phyloP scores from a whole-genome alignment of 2,888 invertebrate species.

The Tribolium freemani region DNA sequence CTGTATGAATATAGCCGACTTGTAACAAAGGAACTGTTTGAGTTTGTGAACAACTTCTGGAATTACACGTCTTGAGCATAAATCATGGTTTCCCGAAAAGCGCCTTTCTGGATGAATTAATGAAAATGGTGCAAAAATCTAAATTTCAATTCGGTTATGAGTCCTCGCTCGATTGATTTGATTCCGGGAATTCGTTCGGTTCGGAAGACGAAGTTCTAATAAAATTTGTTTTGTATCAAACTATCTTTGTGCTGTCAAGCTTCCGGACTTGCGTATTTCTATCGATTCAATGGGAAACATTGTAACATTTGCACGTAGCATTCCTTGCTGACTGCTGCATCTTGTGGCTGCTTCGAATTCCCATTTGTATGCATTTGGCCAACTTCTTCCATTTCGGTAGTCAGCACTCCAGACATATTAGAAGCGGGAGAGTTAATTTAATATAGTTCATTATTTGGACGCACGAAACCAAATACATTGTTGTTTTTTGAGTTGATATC shows the following conservation, averaged over 20 bases:
- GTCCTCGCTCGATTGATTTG: not conserved
- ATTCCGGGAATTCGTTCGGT: not conserved
- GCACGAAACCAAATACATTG: too few species aligned
- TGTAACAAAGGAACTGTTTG: slow-evolving; percentile 29
- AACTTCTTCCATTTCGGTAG: not conserved
- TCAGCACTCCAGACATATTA: not conserved
- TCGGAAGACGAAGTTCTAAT: slow-evolving; percentile 6
- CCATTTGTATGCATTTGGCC: not conserved
- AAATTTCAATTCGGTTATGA: not conserved
- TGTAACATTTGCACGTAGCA: slow-evolving; percentile 15
- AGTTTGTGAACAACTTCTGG: slow-evolving; percentile 22
- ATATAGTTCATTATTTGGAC: too few species aligned
- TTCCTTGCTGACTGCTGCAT: slow-evolving; percentile 12
- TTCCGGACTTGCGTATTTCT: slow-evolving; percentile 6
- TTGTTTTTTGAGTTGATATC: too few species aligned
- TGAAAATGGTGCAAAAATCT: not conserved
- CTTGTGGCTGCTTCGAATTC: slow-evolving; percentile 6
- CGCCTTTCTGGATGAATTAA: slow-evolving; percentile 18
- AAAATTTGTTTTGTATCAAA: slow-evolving; percentile 17
- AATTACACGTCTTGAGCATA: slow-evolving; percentile 30
- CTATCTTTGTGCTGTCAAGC: slow-evolving; percentile 11
- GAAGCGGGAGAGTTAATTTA: too few species aligned
- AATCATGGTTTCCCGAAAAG: slow-evolving; percentile 27
- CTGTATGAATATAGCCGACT: slow-evolving; percentile 7
- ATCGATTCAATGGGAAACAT: slow-evolving; percentile 6